These are phyloP conservation scores for Omphaloscelis lunosa DNA, from an alignment of 2,888 invertebrate species.

Conservation along the genomic window DNA sequence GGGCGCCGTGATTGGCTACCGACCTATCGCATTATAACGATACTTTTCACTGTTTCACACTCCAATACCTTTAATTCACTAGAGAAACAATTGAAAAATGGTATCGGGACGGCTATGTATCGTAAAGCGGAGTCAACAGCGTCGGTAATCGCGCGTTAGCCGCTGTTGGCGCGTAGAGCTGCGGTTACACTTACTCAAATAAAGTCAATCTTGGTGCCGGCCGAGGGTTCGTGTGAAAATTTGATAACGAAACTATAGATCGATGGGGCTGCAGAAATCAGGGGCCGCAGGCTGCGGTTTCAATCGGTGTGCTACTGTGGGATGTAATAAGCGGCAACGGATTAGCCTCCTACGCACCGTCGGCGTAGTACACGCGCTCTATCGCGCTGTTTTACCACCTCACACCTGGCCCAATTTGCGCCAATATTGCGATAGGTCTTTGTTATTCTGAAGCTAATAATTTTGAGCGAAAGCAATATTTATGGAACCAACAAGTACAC, in stretches of 20 bases:
- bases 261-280: conserved; percentile 88
- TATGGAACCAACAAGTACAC: background rate
- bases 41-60: conserved; percentile 80
- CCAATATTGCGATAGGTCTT: conserved; percentile 20
- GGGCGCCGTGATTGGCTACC: conserved; percentile 88
- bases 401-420: conserved; percentile 52
- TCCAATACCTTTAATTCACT: conserved; percentile 79
- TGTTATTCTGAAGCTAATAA: background rate
- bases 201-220: conserved; percentile 88
- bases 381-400: conserved; percentile 21
- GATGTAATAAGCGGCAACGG: conserved; percentile 86
- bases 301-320: conserved; percentile 88
- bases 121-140: conserved; percentile 75
- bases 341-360: conserved; percentile 79
- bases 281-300: conserved; percentile 87
- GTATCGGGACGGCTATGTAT: conserved; percentile 77
- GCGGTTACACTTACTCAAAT: conserved; percentile 90
- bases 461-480: conserved; percentile 8
- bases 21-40: conserved; percentile 75
- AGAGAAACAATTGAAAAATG: conserved; percentile 70
- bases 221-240: conserved; percentile 89
- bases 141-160: conserved; percentile 70
- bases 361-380: conserved; percentile 20
- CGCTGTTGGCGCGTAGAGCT: conserved; percentile 78
- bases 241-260: conserved; percentile 90